Evolutionary conservation across 2,797 vertebrate species (phyloP), one percentile per base, ranked within the genome.

Genomic region (Artibeus jamaicensis): DNA sequence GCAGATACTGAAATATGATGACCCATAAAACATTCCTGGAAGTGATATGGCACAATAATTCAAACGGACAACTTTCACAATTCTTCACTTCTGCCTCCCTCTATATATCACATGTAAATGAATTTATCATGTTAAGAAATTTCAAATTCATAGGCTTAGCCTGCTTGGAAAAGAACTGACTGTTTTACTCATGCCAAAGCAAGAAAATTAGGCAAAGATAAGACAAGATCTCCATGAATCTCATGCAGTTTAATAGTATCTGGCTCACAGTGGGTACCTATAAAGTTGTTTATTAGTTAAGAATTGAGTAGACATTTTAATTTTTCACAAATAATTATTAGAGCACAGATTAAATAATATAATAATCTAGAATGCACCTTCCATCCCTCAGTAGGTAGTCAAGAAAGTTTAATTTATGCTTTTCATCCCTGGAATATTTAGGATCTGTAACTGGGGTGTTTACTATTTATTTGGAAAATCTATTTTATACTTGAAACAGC

Each of bases 1-100:
- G 71, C 21, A 84, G 67, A 83, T 76, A 86, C 44, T 91, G 86
- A 95, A 85, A 97, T 86, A 93, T 37, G 29, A 95, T 84, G n/a
- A 53, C 12, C 6, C 12, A 84, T 29, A 84, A 82, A 83, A 93
- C n/a, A 96, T 83, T 95, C 74, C 73, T 88, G 1, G 19, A 77
- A 59, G n/a, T 86, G 39, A 95, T 68, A 90, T 0, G 50, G 4
- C 39, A 86, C 18, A 93, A 74, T 92, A 92, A 92, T 78, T 86
- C 67, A 85, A 93, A 84, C 3, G 89, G 93, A 82, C 83, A 62
- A 67, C 50, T 65, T 90, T 70, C 76, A 83, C n/a, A 91, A 26
- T 82, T 85, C 21, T 77, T 95, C n/a, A 44, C 9, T 79, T 93
- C 70, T 92, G 22, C 29, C 26, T 83, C 21, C 14, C 16, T 95